Percentiles rank a stretch among this genome's conserved stretches.
phyloP scores from a whole-genome alignment of 2,888 invertebrate genomes.

The Ganaspis brasiliensis region DNA sequence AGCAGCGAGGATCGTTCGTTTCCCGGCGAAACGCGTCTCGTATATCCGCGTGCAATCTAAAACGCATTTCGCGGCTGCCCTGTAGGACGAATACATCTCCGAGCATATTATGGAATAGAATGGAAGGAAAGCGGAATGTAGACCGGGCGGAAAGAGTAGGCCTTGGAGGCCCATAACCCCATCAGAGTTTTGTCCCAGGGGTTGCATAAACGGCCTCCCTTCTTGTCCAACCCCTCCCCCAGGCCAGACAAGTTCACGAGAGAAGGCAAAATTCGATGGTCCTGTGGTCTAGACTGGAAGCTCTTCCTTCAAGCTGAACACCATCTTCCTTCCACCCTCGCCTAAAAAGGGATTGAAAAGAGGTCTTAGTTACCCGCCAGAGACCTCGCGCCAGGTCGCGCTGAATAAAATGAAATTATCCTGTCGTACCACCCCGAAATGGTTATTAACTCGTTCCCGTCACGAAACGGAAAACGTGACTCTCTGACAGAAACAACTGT shows the following conservation, averaged over 20 bases:
- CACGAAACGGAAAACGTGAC: slow-evolving; percentile 30
- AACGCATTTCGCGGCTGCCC: slow-evolving; percentile 77
- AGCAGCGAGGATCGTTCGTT: slow-evolving; percentile 24
- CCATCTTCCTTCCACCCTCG: slow-evolving; percentile 49
- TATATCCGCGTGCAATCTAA: slow-evolving; percentile 77
- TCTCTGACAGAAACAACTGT: slow-evolving; percentile 18
- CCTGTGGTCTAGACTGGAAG: slow-evolving; percentile 68
- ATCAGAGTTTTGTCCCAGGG: slow-evolving; percentile 81
- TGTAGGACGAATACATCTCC: slow-evolving; percentile 75
- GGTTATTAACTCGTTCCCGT: slow-evolving; percentile 73
- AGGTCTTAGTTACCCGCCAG: slow-evolving; percentile 75
- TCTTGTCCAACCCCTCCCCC: slow-evolving; percentile 58
- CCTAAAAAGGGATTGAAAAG: slow-evolving; percentile 72
- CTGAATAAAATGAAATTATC: slow-evolving; percentile 74
- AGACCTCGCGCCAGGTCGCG: slow-evolving; percentile 68
- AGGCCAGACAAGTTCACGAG: slow-evolving; percentile 52
- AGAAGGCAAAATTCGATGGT: slow-evolving; percentile 65
- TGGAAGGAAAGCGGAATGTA: slow-evolving; percentile 77
- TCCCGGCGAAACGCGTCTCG: slow-evolving; percentile 55
- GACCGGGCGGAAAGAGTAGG: slow-evolving; percentile 78
- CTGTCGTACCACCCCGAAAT: slow-evolving; percentile 65
- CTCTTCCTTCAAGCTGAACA: slow-evolving; percentile 52
- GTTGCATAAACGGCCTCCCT: slow-evolving; percentile 73
- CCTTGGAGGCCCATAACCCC: slow-evolving; percentile 84
- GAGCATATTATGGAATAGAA: slow-evolving; percentile 79